These are phyloP conservation scores for Philonicus albiceps DNA, from an alignment of 2,888 invertebrate genomes.

Conservation along the genomic window DNA sequence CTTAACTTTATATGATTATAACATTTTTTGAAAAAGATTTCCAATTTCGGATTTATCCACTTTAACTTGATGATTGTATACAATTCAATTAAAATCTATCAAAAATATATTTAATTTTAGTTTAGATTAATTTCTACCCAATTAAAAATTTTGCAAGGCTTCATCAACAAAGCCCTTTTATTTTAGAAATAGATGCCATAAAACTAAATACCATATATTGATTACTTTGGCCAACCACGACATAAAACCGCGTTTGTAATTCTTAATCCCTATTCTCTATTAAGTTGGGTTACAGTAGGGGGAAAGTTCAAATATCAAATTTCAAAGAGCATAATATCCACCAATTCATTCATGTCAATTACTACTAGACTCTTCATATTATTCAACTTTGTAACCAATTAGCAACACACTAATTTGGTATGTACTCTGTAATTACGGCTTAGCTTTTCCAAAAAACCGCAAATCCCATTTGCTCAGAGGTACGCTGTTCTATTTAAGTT, in stretches of 20 bases:
- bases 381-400: not conserved
- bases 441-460: not conserved
- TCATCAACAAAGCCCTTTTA: too few species aligned
- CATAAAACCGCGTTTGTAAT: not conserved
- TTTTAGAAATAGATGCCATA: too few species aligned
- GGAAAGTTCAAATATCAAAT: not conserved
- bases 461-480: not conserved
- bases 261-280: not conserved
- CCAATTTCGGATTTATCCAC: too few species aligned
- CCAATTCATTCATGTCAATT: not conserved
- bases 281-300: not conserved
- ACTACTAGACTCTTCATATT: not conserved
- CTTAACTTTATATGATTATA: too few species aligned
- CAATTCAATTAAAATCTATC: too few species aligned
- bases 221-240: too few species aligned
- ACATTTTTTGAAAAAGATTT: too few species aligned
- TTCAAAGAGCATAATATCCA: not conserved
- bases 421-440: not conserved
- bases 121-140: too few species aligned
- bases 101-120: too few species aligned
- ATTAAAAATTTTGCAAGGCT: too few species aligned
- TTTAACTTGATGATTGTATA: too few species aligned
- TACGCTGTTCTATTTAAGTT: not conserved
- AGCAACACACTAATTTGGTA: not conserved
- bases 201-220: too few species aligned